Evolutionary conservation across 2,888 invertebrate genomes (phyloP), one percentile per base, ranked within the genome.

Genomic region (Zootermopsis nevadensis): DNA sequence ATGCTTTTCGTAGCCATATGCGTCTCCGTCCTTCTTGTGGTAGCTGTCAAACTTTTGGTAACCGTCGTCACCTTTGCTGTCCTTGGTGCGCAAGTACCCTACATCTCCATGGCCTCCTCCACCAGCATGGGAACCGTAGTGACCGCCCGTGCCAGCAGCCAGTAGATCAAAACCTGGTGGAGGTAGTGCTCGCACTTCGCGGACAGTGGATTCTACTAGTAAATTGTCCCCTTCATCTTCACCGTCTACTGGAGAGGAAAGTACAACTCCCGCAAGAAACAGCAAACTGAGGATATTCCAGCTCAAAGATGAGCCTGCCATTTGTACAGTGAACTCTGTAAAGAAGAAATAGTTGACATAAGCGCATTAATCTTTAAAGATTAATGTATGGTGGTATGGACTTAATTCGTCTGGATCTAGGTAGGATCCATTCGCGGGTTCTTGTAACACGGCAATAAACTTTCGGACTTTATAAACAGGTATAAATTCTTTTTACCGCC

Each of bases 21-120:
- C 92, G 88, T 95, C 94, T 0, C 94, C 94, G 60, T 93, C 93
- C 88, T 93, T 94, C 88, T 94, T 94, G 89, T 94, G 94, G 89
- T 90, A 95, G 80, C 94, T 93, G 89, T 94, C 95, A 87, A 93
- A 93, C 86, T 93, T 93, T 88, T 94, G 94, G 90, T 95, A 95
- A 0, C 95, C 94, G 69, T 85, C 76, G 87, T 93, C 93, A 38
- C 94, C 94, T 77, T 94, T 93, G 84, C 93, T 93, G 69, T 92
- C 90, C 87, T 91, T 91, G 87, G 92, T 93, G 85, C 93, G 92
- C 76, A 92, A 91, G 88, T 93, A 94, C 2, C 94, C 94, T 84
- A 93, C 92, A 84, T 90, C 89, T 77, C 91, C 91, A 79, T 91
- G 91, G 85, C 93, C 93, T 33, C 92, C 93, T 81, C 93, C 93